Conservation (phyloP, 1,140 invertebrate genomes). For the Melipona quadrifasciata region DNA sequence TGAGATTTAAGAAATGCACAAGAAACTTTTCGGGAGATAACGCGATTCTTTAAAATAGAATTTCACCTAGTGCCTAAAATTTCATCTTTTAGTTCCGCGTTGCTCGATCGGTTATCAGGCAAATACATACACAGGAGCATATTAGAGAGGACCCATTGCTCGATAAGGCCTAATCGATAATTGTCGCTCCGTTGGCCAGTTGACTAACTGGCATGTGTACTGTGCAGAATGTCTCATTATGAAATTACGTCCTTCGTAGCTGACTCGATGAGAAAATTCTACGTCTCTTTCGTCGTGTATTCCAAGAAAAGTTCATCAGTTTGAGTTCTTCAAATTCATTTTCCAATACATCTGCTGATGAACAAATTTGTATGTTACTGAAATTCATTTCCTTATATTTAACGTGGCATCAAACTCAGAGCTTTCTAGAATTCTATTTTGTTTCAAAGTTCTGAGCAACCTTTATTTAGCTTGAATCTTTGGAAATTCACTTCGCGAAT, state of each 20-base stretch:
- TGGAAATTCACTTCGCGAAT: too few relatives aligned
- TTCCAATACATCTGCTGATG: neutral
- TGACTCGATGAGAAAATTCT: too few relatives aligned
- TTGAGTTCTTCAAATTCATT: neutral
- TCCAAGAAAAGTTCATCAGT: neutral
- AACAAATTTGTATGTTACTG: too few relatives aligned
- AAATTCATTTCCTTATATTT: neutral
- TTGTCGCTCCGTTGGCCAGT: neutral
- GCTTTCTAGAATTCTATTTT: too few relatives aligned
- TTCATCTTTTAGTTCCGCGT: neutral
- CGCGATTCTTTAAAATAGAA: too few relatives aligned
- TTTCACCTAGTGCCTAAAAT: neutral
- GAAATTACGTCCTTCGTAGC: neutral
- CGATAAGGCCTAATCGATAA: neutral
- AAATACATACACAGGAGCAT: neutral
- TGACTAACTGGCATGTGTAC: neutral
- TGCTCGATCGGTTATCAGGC: neutral
- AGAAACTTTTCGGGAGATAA: too few relatives aligned
- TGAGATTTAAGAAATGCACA: too few relatives aligned
- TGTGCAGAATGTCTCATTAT: neutral
- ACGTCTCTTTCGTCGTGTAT: neutral
- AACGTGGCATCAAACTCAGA: neutral
- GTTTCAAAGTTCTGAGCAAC: too few relatives aligned
- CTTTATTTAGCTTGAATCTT: too few relatives aligned
- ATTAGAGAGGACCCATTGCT: neutral